These are phyloP conservation scores for Ictalurus punctatus DNA, from an alignment of 2,113 vertebrate species.

Conservation along the genomic window DNA sequence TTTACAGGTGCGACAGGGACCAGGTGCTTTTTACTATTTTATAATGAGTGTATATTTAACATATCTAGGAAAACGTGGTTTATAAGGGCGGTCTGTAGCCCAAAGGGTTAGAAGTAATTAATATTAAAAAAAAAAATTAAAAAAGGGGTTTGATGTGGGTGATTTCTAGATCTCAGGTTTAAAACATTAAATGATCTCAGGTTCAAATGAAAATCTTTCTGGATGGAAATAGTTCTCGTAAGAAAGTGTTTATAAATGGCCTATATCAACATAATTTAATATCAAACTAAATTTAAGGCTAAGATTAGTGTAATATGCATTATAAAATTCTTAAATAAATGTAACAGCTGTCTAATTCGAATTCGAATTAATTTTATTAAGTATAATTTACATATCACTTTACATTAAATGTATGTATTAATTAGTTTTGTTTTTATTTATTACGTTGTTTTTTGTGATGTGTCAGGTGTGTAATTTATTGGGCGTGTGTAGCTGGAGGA, in stretches of 20 bases:
- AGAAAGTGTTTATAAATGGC: neutral
- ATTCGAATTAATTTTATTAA: neutral
- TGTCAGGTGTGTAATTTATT: slow-evolving; percentile 22
- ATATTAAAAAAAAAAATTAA: neutral
- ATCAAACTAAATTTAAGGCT: neutral
- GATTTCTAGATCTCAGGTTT: neutral
- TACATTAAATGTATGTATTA: neutral
- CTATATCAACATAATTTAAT: neutral
- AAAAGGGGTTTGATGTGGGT: too few relatives aligned
- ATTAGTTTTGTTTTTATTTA: too few relatives aligned
- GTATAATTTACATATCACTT: neutral
- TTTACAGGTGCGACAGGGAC: slow-evolving; percentile 10
- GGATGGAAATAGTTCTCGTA: neutral
- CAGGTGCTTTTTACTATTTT: neutral
- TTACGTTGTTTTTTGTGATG: neutral
- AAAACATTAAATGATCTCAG: neutral
- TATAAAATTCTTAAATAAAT: too few relatives aligned
- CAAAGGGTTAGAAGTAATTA: neutral
- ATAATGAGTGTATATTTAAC: neutral
- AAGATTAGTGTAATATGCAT: neutral
- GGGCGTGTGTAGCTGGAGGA: neutral
- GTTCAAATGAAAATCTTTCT: neutral
- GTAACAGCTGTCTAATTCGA: neutral
- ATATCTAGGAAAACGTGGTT: neutral
- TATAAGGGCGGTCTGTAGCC: neutral